Base-by-base conservation (phyloP, 2,113 vertebrate species). In the Callithrix jacchus region DNA sequence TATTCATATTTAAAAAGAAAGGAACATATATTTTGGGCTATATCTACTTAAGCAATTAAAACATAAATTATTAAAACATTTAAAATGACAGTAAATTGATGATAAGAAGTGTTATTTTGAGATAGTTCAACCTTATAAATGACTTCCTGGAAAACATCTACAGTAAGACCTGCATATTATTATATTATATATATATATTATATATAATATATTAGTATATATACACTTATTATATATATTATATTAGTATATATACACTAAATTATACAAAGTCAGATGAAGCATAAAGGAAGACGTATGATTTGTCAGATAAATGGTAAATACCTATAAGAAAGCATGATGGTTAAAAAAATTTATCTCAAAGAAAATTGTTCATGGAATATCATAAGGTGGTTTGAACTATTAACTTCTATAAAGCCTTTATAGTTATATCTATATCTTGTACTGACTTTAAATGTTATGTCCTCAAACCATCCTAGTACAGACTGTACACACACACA, bases 81-180 rank as follows among this genome's bases (percentile, higher is more conserved):
- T 12, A 73, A 74, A 93, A 86, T 82, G 54, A 58, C 76, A 94
- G 27, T 91, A 88, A 86, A 92, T 89, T 74, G 52, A 74, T 73
- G 52, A 56, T 76, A 77, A 88, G 85, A 91, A 94, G 49, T 88
- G 21, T 82, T 95, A 82, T 93, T 86, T 86, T 87, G 66, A 91
- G 52, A 32, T 86, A 30, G n/a, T 89, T 95, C 8, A 35, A 86
- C 25, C 18, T 71, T 94, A 92, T 77, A 96, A 89, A 96, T 92
- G 94, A 84, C 77, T 93, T 93, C 64, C 68, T 96, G 58, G 94
- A 97, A 81, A 96, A 93, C 23, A 52, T 94, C 20, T 86, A 35
- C 91, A 61, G 76, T 87, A 96, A 89, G 91, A 42, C 40, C 73
- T 93, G 3, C 13, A 95, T 95, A 37, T 94, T 95, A 71, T n/a